phyloP scores from a whole-genome alignment of 2,113 vertebrate species.

The Zosterops japonicus region DNA sequence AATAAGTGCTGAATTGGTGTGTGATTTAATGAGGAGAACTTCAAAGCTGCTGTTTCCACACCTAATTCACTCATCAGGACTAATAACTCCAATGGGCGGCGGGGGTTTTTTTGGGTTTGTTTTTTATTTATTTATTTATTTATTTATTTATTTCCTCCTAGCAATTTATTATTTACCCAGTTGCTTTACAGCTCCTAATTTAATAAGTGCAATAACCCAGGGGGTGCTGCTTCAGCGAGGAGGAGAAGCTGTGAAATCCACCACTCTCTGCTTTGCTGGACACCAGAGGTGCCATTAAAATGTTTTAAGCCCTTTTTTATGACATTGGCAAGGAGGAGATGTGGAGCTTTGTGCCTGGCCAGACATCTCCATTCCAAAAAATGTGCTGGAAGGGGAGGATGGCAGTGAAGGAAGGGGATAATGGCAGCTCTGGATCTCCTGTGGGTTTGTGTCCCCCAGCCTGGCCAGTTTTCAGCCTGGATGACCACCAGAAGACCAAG shows the following conservation, averaged over 20 bases:
- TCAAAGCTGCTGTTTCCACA: slow-evolving; percentile 51
- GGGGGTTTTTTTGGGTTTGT: not conserved
- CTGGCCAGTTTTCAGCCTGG: not conserved
- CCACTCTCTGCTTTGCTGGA: not conserved
- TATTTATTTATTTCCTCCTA: not conserved
- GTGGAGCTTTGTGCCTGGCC: not conserved
- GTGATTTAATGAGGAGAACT: slow-evolving; percentile 50
- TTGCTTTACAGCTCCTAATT: slow-evolving; percentile 50
- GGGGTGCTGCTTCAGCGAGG: slow-evolving; percentile 9
- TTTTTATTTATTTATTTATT: not conserved
- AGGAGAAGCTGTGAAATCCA: slow-evolving; percentile 24
- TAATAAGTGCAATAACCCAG: slow-evolving; percentile 49
- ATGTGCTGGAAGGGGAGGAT: not conserved
- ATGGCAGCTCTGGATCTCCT: not conserved
- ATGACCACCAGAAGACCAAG: fast-evolving
- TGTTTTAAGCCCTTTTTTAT: not conserved
- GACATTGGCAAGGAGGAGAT: not conserved
- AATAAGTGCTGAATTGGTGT: slow-evolving; percentile 37
- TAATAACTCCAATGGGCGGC: slow-evolving; percentile 46
- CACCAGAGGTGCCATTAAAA: not conserved
- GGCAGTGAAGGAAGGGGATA: not conserved
- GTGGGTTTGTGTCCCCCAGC: not conserved
- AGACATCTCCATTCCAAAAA: not conserved
- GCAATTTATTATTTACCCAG: slow-evolving; percentile 48
- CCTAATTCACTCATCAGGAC: slow-evolving; percentile 58